Conservation (phyloP, 2,797 vertebrate genomes). For the Sarcophilus harrisii region DNA sequence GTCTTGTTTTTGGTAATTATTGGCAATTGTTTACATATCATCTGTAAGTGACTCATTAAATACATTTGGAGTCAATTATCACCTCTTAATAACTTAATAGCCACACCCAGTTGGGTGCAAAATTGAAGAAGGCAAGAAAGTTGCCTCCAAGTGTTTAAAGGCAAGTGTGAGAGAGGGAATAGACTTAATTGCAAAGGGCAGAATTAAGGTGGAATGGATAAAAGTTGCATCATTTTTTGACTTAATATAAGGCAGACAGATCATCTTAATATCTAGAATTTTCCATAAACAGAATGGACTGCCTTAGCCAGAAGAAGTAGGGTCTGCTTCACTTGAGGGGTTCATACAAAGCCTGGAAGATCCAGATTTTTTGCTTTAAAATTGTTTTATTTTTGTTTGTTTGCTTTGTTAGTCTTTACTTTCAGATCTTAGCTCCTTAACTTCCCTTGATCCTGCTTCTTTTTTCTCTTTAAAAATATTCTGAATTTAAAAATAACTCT, state of each 20-base stretch:
- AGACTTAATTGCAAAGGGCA: not conserved
- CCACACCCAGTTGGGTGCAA: not conserved
- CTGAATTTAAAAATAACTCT: too few species aligned
- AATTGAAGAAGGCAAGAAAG: not conserved
- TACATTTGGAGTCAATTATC: not conserved
- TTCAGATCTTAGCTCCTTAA: not conserved
- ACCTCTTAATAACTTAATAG: not conserved
- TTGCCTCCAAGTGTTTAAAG: not conserved
- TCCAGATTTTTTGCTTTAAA: too few species aligned
- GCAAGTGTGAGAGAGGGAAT: not conserved
- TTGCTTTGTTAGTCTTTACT: not conserved
- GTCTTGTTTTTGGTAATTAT: not conserved
- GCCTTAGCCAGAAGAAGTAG: not conserved
- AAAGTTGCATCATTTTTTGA: not conserved
- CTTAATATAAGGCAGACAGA: not conserved
- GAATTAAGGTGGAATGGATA: not conserved
- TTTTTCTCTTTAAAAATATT: not conserved
- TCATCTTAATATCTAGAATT: not conserved
- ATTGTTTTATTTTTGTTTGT: not conserved
- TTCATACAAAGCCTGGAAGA: not conserved
- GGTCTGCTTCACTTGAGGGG: not conserved
- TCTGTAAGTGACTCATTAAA: not conserved
- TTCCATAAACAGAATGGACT: not conserved
- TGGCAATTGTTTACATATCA: not conserved
- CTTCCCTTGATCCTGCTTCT: not conserved